Base-by-base conservation (phyloP, 2,888 invertebrate species). In the Cabera pusaria region DNA sequence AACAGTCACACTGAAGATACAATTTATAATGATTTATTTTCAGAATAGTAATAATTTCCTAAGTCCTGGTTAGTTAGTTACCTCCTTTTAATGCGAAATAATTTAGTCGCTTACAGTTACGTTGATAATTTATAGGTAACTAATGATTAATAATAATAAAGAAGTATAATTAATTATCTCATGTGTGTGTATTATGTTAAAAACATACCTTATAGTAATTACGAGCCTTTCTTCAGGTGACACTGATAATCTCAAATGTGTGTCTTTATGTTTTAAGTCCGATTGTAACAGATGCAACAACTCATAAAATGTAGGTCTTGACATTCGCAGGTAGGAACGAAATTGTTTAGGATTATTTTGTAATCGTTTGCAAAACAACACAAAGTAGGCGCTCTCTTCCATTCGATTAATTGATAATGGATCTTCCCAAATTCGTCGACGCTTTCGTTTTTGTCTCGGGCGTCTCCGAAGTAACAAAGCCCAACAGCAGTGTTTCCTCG, bases 221-320 rank as follows among this genome's bases (percentile, higher is more conserved):
- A 44, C 40, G 42, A 44, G 44, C 44, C 42, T 45, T 45, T 51
- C 44, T 51, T 44, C 47, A 41, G 51, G 29, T 38, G 49, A 47
- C 37, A 47, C 50, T 40, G 40, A 44, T 44, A 41, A 42, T 49
- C 48, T 49, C 32, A 44, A 42, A 36, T 52, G 48, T 44, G 46
- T 49, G 40, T 42, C n/a, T n/a, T n/a, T n/a, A n/a, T n/a, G n/a
- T n/a, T n/a, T n/a, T n/a, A n/a, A n/a, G n/a, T n/a, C n/a, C n/a
- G n/a, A n/a, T n/a, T n/a, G n/a, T n/a, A n/a, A n/a, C n/a, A n/a
- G n/a, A n/a, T n/a, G n/a, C n/a, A n/a, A n/a, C n/a, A n/a, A n/a
- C n/a, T n/a, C n/a, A n/a, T n/a, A n/a, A n/a, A n/a, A n/a, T n/a
- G n/a, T n/a, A n/a, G n/a, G n/a, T n/a, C n/a, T n/a, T n/a, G n/a